These are phyloP conservation scores for Anolis carolinensis DNA, from an alignment of 2,113 vertebrate species.

Conservation along the genomic window DNA sequence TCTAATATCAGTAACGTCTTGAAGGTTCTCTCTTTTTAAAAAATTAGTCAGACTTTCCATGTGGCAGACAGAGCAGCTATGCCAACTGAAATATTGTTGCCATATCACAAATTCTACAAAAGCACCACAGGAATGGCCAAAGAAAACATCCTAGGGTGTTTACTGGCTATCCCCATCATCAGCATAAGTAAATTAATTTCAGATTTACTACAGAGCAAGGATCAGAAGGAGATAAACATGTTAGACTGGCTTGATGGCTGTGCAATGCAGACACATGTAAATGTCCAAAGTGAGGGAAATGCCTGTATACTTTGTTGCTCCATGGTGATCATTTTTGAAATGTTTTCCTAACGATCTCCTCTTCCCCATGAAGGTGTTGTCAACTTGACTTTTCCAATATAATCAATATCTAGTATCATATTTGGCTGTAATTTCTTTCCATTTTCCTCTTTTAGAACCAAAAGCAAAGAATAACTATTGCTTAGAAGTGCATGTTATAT, in stretches of 20 bases:
- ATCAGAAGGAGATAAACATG: slow-evolving; percentile 1
- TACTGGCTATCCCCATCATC: not conserved
- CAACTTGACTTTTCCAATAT: not conserved
- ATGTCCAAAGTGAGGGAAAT: not conserved
- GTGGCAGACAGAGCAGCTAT: slow-evolving; percentile 1
- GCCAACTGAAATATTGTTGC: slow-evolving; percentile 21
- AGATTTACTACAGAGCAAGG: not conserved
- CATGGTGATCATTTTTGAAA: slow-evolving; percentile 12
- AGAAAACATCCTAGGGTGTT: slow-evolving; percentile 23
- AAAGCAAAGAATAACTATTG: not conserved
- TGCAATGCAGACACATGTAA: not conserved
- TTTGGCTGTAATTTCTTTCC: not conserved
- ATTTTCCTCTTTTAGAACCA: not conserved
- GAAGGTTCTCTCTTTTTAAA: slow-evolving; percentile 30
- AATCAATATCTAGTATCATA: not conserved
- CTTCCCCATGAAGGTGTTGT: not conserved
- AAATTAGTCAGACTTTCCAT: slow-evolving; percentile 39
- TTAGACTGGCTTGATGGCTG: not conserved
- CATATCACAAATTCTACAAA: slow-evolving; percentile 24
- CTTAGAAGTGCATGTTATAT: not conserved
- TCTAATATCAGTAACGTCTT: slow-evolving; percentile 16
- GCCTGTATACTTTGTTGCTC: not conserved
- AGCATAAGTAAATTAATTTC: not conserved
- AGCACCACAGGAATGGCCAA: not conserved
- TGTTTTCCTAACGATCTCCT: not conserved